Conservation (phyloP, 2,797 vertebrate genomes). For the Poecile montanus region DNA sequence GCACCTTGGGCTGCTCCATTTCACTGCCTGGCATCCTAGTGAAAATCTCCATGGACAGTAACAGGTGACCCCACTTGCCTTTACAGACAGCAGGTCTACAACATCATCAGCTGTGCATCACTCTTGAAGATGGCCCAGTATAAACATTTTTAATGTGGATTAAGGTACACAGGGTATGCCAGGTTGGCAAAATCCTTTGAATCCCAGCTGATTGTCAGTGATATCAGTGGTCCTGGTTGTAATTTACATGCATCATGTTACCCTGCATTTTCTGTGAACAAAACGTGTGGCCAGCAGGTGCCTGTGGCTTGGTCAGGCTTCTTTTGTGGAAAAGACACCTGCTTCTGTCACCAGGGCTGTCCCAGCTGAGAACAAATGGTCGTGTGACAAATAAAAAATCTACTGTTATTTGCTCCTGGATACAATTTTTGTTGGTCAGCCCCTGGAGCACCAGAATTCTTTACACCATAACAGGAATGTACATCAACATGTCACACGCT, state of each 20-base stretch:
- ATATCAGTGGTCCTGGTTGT: accelerated
- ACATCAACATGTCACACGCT: neutral
- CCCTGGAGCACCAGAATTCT: neutral
- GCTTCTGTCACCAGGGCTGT: neutral
- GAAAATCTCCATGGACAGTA: neutral
- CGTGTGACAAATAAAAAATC: neutral
- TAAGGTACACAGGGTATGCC: neutral
- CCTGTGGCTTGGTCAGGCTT: neutral
- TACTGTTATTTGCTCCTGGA: neutral
- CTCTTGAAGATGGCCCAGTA: neutral
- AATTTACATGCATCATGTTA: neutral
- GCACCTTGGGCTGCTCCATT: neutral
- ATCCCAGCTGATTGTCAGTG: neutral
- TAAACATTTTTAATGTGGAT: neutral
- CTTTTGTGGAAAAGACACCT: neutral
- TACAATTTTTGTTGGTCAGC: neutral
- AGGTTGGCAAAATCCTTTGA: neutral
- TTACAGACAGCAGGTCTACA: neutral
- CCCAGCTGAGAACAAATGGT: neutral
- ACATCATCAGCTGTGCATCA: accelerated
- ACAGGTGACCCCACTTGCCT: neutral
- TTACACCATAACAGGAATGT: neutral
- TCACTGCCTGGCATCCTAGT: neutral
- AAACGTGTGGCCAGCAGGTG: neutral
- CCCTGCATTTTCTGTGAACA: neutral